Conservation (phyloP, 64 coral and sea anemone species). For the Porites lutea region DNA sequence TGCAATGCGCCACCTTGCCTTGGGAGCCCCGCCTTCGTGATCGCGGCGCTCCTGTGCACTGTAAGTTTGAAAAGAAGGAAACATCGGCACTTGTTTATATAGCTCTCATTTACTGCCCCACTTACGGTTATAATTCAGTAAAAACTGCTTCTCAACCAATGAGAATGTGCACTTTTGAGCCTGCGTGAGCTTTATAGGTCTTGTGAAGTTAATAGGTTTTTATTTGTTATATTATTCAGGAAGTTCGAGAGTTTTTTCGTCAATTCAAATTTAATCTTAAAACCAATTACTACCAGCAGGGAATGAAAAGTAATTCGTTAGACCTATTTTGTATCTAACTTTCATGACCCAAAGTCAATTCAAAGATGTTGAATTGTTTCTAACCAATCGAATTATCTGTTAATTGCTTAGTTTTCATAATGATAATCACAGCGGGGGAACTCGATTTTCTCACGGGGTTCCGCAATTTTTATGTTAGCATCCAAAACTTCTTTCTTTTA, state of each 20-base stretch:
- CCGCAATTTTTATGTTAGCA: too few species aligned
- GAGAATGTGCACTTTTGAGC: not conserved
- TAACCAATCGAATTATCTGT: too few species aligned
- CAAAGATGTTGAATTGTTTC: too few species aligned
- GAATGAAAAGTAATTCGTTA: not conserved
- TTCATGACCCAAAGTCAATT: too few species aligned
- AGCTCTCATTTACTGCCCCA: not conserved
- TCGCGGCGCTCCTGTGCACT: constrained; percentile 46
- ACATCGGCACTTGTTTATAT: not conserved
- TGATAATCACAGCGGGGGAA: too few species aligned
- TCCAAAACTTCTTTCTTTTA: too few species aligned
- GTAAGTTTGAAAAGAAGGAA: constrained; percentile 18
- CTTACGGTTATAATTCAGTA: not conserved
- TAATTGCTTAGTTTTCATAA: too few species aligned
- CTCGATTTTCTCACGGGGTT: too few species aligned
- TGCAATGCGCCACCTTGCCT: constrained; percentile 43
- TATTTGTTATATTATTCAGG: not conserved
- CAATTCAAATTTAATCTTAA: not conserved
- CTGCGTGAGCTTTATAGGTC: not conserved
- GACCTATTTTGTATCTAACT: not conserved
- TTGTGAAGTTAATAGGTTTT: not conserved
- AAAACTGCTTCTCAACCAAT: not conserved
- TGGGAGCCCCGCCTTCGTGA: constrained; percentile 51
- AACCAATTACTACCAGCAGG: constrained; percentile 6
- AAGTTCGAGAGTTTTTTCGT: not conserved